Evolutionary conservation across 2,888 invertebrate genomes (phyloP), one percentile per base, ranked within the genome.

Genomic region (Cheilosia impressa): DNA sequence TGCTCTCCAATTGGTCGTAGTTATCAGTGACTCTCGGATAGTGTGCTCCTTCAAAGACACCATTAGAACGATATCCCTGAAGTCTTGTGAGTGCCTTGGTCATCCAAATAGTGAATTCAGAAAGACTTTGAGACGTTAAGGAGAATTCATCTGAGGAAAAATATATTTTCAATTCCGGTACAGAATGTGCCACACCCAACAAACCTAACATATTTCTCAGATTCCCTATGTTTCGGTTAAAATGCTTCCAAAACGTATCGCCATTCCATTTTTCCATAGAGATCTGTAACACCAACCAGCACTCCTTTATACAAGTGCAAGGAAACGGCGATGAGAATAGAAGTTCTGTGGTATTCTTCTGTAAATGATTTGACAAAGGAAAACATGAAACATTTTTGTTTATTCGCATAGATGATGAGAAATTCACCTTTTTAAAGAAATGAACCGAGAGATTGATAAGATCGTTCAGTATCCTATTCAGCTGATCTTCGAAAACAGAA

Each of bases 261-360:
- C 24, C 24, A 10, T 78, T 63, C 88, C 89, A 89, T 63, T 91
- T 91, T 77, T 93, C 93, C 3, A 93, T 88, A 1, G 93, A 90
- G 31, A 93, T 89, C 87, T 93, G 92, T 13, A 94, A 83, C 88
- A 94, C 91, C 0, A 94, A 89, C 95, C 95, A 95, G 47, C 93
- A 88, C 89, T 95, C 94, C 89, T 93, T 93, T 4, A 93, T 90
- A 87, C 95, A 95, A 15, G 93, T 93, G 78, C 95, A 95, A 73
- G 92, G 92, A 88, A 94, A 95, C 0, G 94, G 93, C 17, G 93
- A 92, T 62, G 90, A 92, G n/a, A 91, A 90, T 19, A 90, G 88
- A n/a, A 94, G 88, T 81, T 94, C 93, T 4, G 89, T 88, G 4
- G 91, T 88, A 38, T 92, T 90, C 52, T 92, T 92, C 91, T 93